Evolutionary conservation across 1,140 invertebrate species (phyloP).

Genomic region (Frieseomelitta varia): DNA sequence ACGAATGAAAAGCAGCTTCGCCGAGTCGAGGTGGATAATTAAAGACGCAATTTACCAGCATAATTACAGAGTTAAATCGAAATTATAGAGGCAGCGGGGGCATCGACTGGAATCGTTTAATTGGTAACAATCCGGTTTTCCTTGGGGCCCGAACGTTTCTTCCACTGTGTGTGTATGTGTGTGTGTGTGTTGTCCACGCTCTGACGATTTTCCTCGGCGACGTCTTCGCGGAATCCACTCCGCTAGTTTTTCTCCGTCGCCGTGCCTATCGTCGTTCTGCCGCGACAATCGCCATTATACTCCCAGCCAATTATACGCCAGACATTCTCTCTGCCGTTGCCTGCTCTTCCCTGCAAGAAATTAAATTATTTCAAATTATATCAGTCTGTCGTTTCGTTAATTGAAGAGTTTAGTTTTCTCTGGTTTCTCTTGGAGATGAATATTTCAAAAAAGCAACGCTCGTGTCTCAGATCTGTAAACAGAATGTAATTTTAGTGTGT

Average conservation of each 20-base stretch:
- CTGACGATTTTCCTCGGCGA: not conserved
- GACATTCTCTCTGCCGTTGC: not conserved
- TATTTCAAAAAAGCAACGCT: too few relatives aligned
- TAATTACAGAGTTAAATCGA: constrained; percentile 5
- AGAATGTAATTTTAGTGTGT: too few relatives aligned
- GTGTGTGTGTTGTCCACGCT: not conserved
- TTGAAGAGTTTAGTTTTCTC: too few relatives aligned
- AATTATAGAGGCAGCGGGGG: not conserved
- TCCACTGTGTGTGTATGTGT: not conserved
- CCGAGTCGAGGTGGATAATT: not conserved
- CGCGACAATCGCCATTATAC: not conserved
- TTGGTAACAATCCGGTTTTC: not conserved
- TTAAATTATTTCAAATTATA: too few relatives aligned
- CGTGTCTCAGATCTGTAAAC: too few relatives aligned
- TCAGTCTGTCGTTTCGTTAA: too few relatives aligned
- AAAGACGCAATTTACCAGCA: constrained; percentile 1
- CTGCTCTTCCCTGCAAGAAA: not conserved
- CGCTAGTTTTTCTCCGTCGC: not conserved
- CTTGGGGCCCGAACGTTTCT: not conserved
- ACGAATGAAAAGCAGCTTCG: not conserved
- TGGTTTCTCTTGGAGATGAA: too few relatives aligned
- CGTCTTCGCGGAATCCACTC: not conserved
- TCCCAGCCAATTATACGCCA: not conserved
- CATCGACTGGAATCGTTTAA: constrained; percentile 7
- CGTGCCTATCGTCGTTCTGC: not conserved